Evolutionary conservation across 2,888 invertebrate species (phyloP), one percentile per base, ranked within the genome.

Genomic region (Drosophila niveifrons): DNA sequence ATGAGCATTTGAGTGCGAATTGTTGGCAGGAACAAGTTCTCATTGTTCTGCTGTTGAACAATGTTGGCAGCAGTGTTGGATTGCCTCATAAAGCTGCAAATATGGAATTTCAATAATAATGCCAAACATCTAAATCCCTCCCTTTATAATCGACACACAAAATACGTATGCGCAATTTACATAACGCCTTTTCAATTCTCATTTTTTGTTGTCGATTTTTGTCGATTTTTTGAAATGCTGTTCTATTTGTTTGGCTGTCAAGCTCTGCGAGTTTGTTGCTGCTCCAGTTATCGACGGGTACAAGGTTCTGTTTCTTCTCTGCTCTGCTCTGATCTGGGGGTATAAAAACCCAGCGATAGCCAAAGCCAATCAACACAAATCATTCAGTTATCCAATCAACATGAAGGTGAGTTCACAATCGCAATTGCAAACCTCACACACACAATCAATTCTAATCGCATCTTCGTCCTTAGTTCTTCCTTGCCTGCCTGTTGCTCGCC

Each of bases 1-100:
- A 4, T 34, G 34, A 34, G 34, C 34, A 36, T 36, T 36, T 36
- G 36, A 36, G 36, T 36, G 36, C 36, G 36, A 10, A 8, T 31
- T 10, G 31, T 31, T 31, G 31, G 50, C 51, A 72, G 88, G 86
- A 82, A 85, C 82, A 71, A 79, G 82, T 82, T 88, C 82, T 88
- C 74, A 88, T 82, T 82, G 88, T 82, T 75, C 73, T 69, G 46
- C 0, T n/a, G n/a, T 50, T 58, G 47, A 39, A 70, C 50, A 18
- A 52, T 41, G 52, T 36, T 46, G 68, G 34, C 31, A n/a, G n/a
- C n/a, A n/a, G n/a, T 9, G 31, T 9, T 31, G 31, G 31, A 18
- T 51, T n/a, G 56, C 51, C 47, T 58, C 47, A 70, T 41, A 55
- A 29, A 43, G 51, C 31, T 31, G 51, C 56, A 57, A 52, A 53